Evolutionary conservation across 2,113 vertebrate genomes (phyloP), one percentile per base, ranked within the genome.

Genomic region (Elaphurus davidianus): DNA sequence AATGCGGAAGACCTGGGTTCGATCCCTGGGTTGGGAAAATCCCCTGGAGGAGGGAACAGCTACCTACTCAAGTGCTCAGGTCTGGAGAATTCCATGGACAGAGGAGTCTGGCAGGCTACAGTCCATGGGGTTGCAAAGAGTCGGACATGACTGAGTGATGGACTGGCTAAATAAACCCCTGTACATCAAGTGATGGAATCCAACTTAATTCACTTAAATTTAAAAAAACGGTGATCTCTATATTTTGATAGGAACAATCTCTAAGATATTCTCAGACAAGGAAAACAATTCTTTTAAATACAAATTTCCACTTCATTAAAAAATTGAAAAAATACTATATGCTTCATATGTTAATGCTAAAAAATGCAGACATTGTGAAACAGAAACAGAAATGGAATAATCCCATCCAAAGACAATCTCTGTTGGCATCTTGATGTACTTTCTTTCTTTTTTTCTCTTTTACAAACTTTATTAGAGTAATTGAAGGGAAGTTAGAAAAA

Each of bases 281-380:
- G 30, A 78, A 57, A 84, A 71, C 16, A 27, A 33, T 25, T 55
- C 25, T 36, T 59, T 40, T 47, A 94, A 87, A 90, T n/a, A 54
- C 57, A 59, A 84, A n/a, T 23, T 76, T 47, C 55, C 3, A 43
- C 36, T 74, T 30, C 43, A 50, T 45, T 82, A 54, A 94, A 60
- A 94, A 95, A 81, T 21, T 12, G 30, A 92, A 71, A 71, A 81
- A 45, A 47, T 7, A 57, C 12, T 55, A 76, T 9, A 19, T 50
- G 13, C 27, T 10, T 21, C 40, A 83, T 4, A 16, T 33, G 8
- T 30, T 97, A 67, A 84, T 59, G 93, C 76, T 60, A 91, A 88
- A 97, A 90, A 87, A 45, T 7, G 6, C 0, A 97, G 57, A 95
- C 45, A 78, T 12, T 23, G n/a, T 23, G 79, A 23, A 60, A 91